Conservation (phyloP, 2,113 vertebrate genomes). For the Sisor rabdophorus region DNA sequence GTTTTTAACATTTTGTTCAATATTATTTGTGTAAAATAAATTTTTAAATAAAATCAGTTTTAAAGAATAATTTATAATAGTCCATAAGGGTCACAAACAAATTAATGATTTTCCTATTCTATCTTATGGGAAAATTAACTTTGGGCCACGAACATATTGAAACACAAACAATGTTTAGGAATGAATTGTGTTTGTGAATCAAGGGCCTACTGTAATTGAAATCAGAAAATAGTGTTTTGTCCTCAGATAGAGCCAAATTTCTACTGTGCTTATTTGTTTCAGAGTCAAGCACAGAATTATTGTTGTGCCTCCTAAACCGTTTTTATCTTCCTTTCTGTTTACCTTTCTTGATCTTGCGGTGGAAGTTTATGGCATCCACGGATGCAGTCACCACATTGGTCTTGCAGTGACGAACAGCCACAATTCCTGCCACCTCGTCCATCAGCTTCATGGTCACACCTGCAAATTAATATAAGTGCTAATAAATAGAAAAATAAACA, state of each 20-base stretch:
- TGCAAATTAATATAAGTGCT: conserved; percentile 52
- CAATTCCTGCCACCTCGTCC: conserved; percentile 93
- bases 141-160: too few relatives aligned
- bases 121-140: too few relatives aligned
- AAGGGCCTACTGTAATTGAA: too few relatives aligned
- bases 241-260: background rate
- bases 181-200: too few relatives aligned
- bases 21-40: too few relatives aligned
- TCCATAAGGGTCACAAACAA: too few relatives aligned
- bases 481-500: background rate
- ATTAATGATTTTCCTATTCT: too few relatives aligned
- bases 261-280: too few relatives aligned
- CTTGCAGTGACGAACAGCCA: conserved; percentile 88
- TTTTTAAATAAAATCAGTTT: too few relatives aligned
- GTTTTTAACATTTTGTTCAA: too few relatives aligned
- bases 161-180: too few relatives aligned
- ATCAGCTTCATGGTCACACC: conserved; percentile 98
- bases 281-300: background rate
- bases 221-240: background rate
- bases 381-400: conserved; percentile 94
- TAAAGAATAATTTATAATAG: too few relatives aligned
- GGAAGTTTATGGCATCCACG: conserved; percentile 93
- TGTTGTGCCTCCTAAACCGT: background rate
- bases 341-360: conserved; percentile 94
- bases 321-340: conserved; percentile 16